Evolutionary conservation across 2,888 invertebrate species (phyloP).

Genomic region (Silvanus unidentatus): DNA sequence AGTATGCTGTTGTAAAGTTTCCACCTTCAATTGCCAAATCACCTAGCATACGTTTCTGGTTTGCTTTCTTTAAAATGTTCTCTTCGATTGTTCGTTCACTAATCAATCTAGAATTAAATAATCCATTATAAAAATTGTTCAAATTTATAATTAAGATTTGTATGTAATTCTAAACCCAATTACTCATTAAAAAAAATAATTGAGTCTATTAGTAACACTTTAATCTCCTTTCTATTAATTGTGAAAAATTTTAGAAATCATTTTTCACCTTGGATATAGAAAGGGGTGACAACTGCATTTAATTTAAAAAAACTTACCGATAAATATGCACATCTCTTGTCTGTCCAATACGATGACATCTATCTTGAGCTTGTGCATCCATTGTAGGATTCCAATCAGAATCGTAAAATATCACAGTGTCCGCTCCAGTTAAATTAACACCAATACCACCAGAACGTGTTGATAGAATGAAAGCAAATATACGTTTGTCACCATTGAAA

Average conservation of each 20-base stretch:
- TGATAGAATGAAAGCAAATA: conserved; percentile 96
- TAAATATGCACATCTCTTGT: conserved; percentile 98
- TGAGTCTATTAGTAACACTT: conserved; percentile 11
- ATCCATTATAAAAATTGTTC: conserved; percentile 6
- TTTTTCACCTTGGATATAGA: conserved; percentile 20
- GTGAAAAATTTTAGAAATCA: conserved; percentile 12
- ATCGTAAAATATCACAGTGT: conserved; percentile 99
- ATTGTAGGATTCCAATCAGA: conserved; percentile 99
- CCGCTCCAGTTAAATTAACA: conserved; percentile 97
- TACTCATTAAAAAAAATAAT: conserved; percentile 7
- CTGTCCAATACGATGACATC: conserved; percentile 98
- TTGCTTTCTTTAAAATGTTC: conserved; percentile 97
- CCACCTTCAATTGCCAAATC: conserved; percentile 98
- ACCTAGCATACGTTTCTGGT: conserved; percentile 92
- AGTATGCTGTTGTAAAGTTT: conserved; percentile 95
- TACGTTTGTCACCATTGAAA: conserved; percentile 90
- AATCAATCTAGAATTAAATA: conserved; percentile 62
- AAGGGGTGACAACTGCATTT: conserved; percentile 12
- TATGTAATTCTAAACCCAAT: conserved; percentile 9
- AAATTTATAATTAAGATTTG: too few relatives aligned
- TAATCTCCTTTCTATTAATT: conserved; percentile 22
- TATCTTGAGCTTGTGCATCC: conserved; percentile 96
- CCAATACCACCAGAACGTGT: conserved; percentile 97
- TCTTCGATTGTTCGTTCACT: conserved; percentile 98
- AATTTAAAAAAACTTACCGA: conserved; percentile 44